Conservation (phyloP, 1,140 invertebrate species). For the Zaprionus kolodkinae region DNA sequence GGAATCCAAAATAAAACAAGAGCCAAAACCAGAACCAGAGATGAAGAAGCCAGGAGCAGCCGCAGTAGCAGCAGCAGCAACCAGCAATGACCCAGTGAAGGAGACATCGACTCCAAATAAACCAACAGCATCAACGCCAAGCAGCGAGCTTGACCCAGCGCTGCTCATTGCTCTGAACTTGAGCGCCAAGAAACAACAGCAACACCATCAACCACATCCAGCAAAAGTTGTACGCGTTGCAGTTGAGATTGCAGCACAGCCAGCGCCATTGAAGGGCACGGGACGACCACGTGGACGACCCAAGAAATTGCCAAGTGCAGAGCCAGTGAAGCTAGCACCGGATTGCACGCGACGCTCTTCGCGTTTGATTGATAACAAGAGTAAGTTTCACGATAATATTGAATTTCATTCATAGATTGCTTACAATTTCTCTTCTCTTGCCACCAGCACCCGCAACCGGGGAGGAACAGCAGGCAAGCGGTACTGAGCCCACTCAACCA, state of each 20-base stretch:
- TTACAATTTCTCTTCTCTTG: background rate
- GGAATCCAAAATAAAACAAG: background rate
- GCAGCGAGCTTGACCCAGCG: slow-evolving; percentile 56
- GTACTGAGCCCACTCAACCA: background rate
- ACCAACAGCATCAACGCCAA: background rate
- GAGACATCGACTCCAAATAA: background rate
- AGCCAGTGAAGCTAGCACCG: slow-evolving; percentile 4
- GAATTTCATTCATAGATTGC: background rate
- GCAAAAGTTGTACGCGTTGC: slow-evolving; percentile 50
- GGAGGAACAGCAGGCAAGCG: slow-evolving; percentile 25
- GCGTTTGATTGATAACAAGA: slow-evolving; percentile 54
- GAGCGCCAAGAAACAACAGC: slow-evolving; percentile 69
- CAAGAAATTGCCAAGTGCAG: slow-evolving; percentile 19
- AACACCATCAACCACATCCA: slow-evolving; percentile 11
- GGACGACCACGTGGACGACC: slow-evolving; percentile 58
- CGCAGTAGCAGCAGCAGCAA: too few relatives aligned
- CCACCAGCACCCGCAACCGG: slow-evolving; percentile 39
- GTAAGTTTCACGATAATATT: slow-evolving; percentile 31
- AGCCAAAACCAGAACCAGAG: background rate
- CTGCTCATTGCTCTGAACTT: slow-evolving; percentile 66
- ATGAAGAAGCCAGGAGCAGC: background rate
- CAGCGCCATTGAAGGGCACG: slow-evolving; percentile 34
- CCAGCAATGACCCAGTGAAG: background rate
- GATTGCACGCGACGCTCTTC: slow-evolving; percentile 56
- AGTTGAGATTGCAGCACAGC: slow-evolving; percentile 62